These are phyloP conservation scores for Drosophila albomicans DNA, from an alignment of 1,140 invertebrate genomes.

Conservation along the genomic window DNA sequence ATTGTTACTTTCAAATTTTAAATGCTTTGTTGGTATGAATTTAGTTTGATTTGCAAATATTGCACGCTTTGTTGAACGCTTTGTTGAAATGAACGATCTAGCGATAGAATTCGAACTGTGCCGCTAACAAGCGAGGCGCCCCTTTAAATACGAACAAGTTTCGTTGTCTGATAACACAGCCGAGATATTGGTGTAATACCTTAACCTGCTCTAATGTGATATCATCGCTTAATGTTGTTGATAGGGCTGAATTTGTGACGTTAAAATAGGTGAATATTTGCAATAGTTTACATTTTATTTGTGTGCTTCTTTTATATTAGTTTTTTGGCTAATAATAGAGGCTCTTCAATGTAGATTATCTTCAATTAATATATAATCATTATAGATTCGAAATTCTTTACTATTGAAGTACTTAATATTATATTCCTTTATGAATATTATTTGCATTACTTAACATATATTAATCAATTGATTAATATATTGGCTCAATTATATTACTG, in stretches of 20 bases:
- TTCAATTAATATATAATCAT: too few species aligned
- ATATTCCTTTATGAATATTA: too few species aligned
- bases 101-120: constrained; percentile 6
- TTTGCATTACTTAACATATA: too few species aligned
- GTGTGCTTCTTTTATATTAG: too few species aligned
- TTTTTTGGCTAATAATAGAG: too few species aligned
- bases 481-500: too few species aligned
- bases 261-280: too few species aligned
- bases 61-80: not conserved
- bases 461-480: too few species aligned
- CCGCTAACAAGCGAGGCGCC: not conserved
- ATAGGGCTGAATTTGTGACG: not conserved
- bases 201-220: not conserved
- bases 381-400: too few species aligned
- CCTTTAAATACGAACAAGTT: constrained; percentile 2
- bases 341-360: too few species aligned
- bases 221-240: not conserved
- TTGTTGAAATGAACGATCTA: not conserved
- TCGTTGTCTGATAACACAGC: constrained; percentile 2
- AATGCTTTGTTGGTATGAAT: not conserved
- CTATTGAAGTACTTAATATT: too few species aligned
- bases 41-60: not conserved
- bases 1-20: not conserved
- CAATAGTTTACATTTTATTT: too few species aligned
- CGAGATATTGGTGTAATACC: constrained; percentile 7